These are phyloP conservation scores for Nesometra sesokonis DNA, from an alignment of 35 echinoderm and acorn worm species.

Conservation along the genomic window DNA sequence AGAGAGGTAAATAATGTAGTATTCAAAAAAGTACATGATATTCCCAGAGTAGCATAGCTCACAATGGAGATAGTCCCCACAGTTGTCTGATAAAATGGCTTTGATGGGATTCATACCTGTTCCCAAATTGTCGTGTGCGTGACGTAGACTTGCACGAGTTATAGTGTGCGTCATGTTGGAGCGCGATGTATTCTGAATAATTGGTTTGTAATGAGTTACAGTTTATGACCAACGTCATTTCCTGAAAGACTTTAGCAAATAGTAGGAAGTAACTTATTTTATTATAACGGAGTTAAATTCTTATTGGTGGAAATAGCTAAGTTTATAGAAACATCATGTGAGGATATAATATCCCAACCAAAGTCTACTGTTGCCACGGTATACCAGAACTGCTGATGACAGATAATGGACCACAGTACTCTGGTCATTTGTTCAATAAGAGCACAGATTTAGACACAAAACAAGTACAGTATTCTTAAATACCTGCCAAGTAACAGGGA, in stretches of 20 bases:
- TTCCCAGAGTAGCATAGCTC: too few relatives aligned
- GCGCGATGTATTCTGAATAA: too few relatives aligned
- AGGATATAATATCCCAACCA: constrained; percentile 5
- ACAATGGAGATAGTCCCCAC: too few relatives aligned
- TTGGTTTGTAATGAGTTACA: too few relatives aligned
- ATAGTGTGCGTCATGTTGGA: too few relatives aligned
- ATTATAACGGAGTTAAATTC: constrained; percentile 2
- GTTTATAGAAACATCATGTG: neutral
- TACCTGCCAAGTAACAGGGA: neutral
- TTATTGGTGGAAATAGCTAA: constrained; percentile 15
- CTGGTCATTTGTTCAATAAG: neutral
- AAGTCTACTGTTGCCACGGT: constrained; percentile 29
- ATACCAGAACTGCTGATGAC: constrained; percentile 18
- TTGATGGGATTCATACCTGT: too few relatives aligned
- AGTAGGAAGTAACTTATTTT: constrained; percentile 11
- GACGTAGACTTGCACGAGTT: too few relatives aligned
- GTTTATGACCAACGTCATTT: neutral
- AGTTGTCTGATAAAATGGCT: too few relatives aligned
- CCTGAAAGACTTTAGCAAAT: constrained; percentile 4
- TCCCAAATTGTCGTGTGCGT: too few relatives aligned
- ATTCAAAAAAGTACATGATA: too few relatives aligned
- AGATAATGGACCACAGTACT: constrained; percentile 19
- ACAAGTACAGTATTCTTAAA: neutral
- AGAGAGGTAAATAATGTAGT: too few relatives aligned
- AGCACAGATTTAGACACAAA: constrained; percentile 1